Evolutionary conservation across 2,113 vertebrate species (phyloP).

Genomic region (Albula glossodonta): DNA sequence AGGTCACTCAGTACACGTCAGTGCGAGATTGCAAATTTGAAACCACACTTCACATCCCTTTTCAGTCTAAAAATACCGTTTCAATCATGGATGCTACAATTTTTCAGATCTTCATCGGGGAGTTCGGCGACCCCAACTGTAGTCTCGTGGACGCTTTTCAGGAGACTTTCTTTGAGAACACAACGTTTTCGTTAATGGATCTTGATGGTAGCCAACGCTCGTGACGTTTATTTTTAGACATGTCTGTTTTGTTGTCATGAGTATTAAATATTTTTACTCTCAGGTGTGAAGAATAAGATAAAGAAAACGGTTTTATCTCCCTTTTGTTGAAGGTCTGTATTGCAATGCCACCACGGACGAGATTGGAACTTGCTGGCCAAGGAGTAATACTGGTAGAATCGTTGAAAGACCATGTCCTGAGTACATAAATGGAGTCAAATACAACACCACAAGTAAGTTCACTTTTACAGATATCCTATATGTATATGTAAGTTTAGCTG

Average conservation of each 20-base stretch:
- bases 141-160: conserved; percentile 80
- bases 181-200: conserved; percentile 68
- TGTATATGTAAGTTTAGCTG: too few species aligned
- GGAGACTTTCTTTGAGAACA: conserved; percentile 78
- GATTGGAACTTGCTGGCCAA: conserved; percentile 98
- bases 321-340: conserved; percentile 73
- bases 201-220: conserved; percentile 78
- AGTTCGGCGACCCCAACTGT: conserved; percentile 86
- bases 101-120: conserved; percentile 79
- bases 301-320: background rate
- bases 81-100: conserved; percentile 75
- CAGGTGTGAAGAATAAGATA: background rate
- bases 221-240: background rate
- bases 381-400: conserved; percentile 77
- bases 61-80: background rate
- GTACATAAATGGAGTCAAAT: conserved; percentile 94
- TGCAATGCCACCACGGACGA: conserved; percentile 93
- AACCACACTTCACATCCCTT: background rate
- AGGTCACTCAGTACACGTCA: conserved; percentile 10
- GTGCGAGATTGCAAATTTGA: background rate
- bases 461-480: too few species aligned
- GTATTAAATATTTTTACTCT: background rate
- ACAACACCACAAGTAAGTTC: conserved; percentile 94
- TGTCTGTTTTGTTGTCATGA: conserved; percentile 3
- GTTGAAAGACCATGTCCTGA: conserved; percentile 94